Base-by-base conservation (phyloP, 2,797 vertebrate genomes). In the Lithobates sylvaticus region DNA sequence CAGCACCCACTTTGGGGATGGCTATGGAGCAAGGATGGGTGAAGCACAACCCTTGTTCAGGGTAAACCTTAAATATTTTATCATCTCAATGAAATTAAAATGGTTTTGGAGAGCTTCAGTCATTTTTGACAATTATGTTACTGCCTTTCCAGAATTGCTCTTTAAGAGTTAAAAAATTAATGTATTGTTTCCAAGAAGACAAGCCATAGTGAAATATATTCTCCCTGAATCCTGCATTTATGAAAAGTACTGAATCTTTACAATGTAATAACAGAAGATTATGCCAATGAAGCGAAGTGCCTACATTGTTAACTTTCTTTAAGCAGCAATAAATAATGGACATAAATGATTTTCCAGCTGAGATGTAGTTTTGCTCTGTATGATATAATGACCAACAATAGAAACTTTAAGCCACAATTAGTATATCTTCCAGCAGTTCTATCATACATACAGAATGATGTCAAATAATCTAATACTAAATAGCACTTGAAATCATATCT, bases 241-340 rank as follows among this genome's bases (percentile, higher is more conserved):
- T 15, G 15, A 50, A 50, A 50, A 50, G 47, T 50, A 50, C 47
- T 50, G 47, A 50, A 50, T 70, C 78, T 65, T 67, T 42, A n/a
- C 32, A 77, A 36, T 78, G 42, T 78, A 78, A 65, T 67, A 39
- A 16, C 34, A 69, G 39, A 50, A 80, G 29, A 80, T 50, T 42
- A 70, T 70, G 15, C 27, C 78, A 69, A 70, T 80, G 50, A 50
- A 69, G 61, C 26, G 21, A 18, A n/a, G 42, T n/a, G 27, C 27
- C 15, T 50, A 39, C 15, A 21, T 65, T 69, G 39, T 69, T 47
- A 29, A 32, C 32, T 42, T 69, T 26, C 77, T 47, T 42, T 79
- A 42, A 12, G 18, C 27, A 42, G 36, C 64, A 65, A 67, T 80
- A 70, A 80, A 80, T 80, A 80, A 70, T 80, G 13, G 44, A 54